A percentile compares a stretch with the other conserved stretches of the same genome.
These are phyloP conservation scores for Lepidostoma basale DNA, from an alignment of 1,140 invertebrate species.

Conservation along the genomic window DNA sequence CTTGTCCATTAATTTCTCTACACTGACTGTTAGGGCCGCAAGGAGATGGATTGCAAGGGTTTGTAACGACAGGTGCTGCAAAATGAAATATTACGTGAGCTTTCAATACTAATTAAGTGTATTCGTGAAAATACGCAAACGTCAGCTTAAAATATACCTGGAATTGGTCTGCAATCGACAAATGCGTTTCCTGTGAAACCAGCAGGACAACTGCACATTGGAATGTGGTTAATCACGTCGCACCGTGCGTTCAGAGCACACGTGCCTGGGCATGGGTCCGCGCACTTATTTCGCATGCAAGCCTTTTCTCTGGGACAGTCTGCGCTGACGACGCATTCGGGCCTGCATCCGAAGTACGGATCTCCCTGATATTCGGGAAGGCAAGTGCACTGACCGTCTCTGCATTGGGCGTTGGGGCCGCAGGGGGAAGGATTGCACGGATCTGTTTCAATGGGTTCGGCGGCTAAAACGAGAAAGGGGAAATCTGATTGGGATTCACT, in stretches of 20 bases:
- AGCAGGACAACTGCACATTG: slow-evolving; percentile 70
- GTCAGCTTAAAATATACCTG: too few relatives aligned
- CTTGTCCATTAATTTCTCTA: too few relatives aligned
- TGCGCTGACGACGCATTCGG: slow-evolving; percentile 83
- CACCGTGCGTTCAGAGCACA: slow-evolving; percentile 77
- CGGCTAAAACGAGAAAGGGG: slow-evolving; percentile 36
- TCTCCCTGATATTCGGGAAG: slow-evolving; percentile 69
- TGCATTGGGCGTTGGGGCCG: slow-evolving; percentile 64
- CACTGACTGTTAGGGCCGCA: too few relatives aligned
- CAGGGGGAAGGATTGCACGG: slow-evolving; percentile 66
- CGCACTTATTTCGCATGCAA: slow-evolving; percentile 76
- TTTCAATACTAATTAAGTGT: too few relatives aligned
- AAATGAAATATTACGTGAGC: too few relatives aligned
- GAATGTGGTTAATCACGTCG: slow-evolving; percentile 79
- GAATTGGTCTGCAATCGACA: too few relatives aligned
- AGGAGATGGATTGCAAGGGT: too few relatives aligned
- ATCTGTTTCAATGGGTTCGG: slow-evolving; percentile 47
- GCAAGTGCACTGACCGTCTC: slow-evolving; percentile 66
- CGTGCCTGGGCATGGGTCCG: slow-evolving; percentile 77
- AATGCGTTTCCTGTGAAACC: slow-evolving; percentile 82
- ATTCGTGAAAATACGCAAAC: too few relatives aligned
- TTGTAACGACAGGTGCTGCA: too few relatives aligned
- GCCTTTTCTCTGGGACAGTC: slow-evolving; percentile 78
- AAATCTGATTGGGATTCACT: too few relatives aligned
- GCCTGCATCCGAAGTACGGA: slow-evolving; percentile 73